Conservation (phyloP, 2,797 vertebrate species). For the Sebastes iracundus region DNA sequence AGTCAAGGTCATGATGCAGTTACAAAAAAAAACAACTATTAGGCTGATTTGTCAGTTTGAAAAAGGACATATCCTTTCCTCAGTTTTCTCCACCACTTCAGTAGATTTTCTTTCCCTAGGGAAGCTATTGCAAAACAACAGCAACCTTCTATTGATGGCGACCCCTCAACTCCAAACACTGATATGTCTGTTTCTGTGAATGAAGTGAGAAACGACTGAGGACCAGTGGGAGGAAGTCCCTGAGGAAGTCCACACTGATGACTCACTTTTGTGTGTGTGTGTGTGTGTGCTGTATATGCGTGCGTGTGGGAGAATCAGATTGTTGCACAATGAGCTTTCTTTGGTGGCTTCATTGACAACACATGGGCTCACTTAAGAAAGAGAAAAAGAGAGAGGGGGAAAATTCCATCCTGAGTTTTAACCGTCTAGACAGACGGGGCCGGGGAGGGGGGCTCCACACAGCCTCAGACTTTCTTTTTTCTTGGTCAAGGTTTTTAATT, state of each 20-base stretch:
- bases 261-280: slow-evolving; percentile 71
- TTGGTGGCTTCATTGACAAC: slow-evolving; percentile 85
- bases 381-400: slow-evolving; percentile 57
- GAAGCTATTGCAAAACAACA: slow-evolving; percentile 57
- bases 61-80: slow-evolving; percentile 54
- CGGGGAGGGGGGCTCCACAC: slow-evolving; percentile 63
- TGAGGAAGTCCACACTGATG: slow-evolving; percentile 70
- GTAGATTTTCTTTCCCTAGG: slow-evolving; percentile 56
- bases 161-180: slow-evolving; percentile 44
- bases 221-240: slow-evolving; percentile 28
- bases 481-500: slow-evolving; percentile 76
- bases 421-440: slow-evolving; percentile 81
- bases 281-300: slow-evolving; percentile 51
- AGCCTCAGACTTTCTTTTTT: slow-evolving; percentile 49
- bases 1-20: not conserved
- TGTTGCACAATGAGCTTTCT: slow-evolving; percentile 79
- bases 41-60: slow-evolving; percentile 9
- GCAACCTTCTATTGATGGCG: slow-evolving; percentile 63
- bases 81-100: slow-evolving; percentile 43
- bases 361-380: slow-evolving; percentile 80
- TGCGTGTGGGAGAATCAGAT: slow-evolving; percentile 65
- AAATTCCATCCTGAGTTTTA: slow-evolving; percentile 83
- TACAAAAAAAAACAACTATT: not conserved
- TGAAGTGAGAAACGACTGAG: slow-evolving; percentile 71
- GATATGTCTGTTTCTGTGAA: slow-evolving; percentile 75